Evolutionary conservation across 2,113 vertebrate species (phyloP), one percentile per base, ranked within the genome.

Genomic region (Phrynosoma platyrhinos): DNA sequence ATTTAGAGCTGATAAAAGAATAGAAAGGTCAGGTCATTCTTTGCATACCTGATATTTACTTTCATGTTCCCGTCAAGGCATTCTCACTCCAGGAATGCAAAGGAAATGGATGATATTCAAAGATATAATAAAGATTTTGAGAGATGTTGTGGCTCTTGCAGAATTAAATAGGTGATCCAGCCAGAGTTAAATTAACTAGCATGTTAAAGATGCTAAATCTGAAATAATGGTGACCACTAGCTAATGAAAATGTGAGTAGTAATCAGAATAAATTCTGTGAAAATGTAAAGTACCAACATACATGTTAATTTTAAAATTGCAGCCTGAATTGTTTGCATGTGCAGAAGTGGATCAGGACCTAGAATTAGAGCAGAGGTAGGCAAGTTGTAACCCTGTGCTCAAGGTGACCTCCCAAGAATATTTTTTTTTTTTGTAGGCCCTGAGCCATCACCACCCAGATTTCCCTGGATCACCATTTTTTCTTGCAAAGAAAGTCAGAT

Each of bases 21-120:
- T 36, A 89, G 82, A 94, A 95, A 92, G 90, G 92, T 90, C 92
- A 94, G 85, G 32, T 90, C 92, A 89, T 93, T 90, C 90, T 90
- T 62, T 25, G 78, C 5, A 16, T 86, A 89, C 78, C 64, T 0
- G 13, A 20, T 92, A 91, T 93, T 94, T 92, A 78, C 82, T 93
- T 94, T 93, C 87, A 85, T 93, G 94, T 90, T 94, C 92, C 92
- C 89, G 90, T 69, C 90, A 92, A 94, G 90, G 89, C 93, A 92
- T 87, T 80, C 82, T 94, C 36, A 0, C 85, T 58, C 90, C 90
- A 91, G 91, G 90, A 93, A 90, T 86, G 91, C 90, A 87, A 92
- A 93, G 78, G 71, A 91, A 88, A 92, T 87, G 92, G 78, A 66
- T 68, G 85, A 82, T 90, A 90, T 91, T 47, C 71, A 0, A 0